Conservation (phyloP, 2,888 invertebrate species). For the Idaea dimidiata region DNA sequence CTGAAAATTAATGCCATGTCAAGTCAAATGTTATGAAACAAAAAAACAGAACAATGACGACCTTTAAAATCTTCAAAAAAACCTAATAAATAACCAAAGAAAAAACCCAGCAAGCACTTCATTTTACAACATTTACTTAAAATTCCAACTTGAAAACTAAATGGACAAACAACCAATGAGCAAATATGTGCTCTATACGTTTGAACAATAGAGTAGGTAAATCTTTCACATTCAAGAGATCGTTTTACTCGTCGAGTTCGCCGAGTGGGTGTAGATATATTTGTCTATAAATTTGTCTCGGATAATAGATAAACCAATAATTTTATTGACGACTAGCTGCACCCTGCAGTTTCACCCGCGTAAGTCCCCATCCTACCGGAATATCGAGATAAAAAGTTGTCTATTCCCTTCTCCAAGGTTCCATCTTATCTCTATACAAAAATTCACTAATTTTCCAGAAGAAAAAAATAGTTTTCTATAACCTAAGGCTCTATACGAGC, state of each 20-base stretch:
- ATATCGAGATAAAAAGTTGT: too few species aligned
- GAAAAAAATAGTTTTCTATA: too few species aligned
- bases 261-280: not conserved
- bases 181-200: not conserved
- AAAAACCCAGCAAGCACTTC: not conserved
- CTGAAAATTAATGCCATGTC: not conserved
- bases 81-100: not conserved
- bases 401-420: too few species aligned
- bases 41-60: not conserved
- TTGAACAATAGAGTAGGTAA: not conserved
- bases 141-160: not conserved
- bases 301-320: too few species aligned
- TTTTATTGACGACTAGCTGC: too few species aligned
- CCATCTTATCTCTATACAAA: too few species aligned
- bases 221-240: not conserved
- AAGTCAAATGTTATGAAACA: not conserved
- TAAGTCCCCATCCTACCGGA: too few species aligned
- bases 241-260: not conserved
- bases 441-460: too few species aligned
- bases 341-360: too few species aligned
- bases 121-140: not conserved
- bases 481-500: too few species aligned
- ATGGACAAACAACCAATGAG: not conserved
- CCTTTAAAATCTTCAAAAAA: not conserved
- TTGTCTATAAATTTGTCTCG: too few species aligned